A percentile compares a stretch with the other conserved stretches of the same genome.
Conservation (phyloP, 2,888 invertebrate species). For the Dromius quadrimaculatus region DNA sequence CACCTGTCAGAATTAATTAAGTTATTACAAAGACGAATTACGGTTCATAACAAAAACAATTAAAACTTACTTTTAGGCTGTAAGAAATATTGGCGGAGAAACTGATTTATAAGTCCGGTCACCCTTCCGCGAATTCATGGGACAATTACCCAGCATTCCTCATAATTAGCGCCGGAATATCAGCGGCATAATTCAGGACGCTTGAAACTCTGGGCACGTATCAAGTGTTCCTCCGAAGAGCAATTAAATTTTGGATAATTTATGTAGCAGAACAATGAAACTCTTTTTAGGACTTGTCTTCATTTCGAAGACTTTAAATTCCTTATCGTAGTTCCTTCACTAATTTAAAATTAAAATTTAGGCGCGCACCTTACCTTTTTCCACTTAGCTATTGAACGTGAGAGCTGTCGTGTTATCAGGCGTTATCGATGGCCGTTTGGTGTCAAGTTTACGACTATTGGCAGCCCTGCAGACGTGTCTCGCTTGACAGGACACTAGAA, state of each 20-base stretch:
- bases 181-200: no score
- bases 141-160: conserved; percentile 26
- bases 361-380: not conserved
- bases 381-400: not conserved
- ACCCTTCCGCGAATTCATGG: conserved; percentile 21
- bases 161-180: conserved; percentile 18
- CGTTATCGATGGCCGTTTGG: conserved; percentile 15
- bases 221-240: not conserved
- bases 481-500: not conserved
- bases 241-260: not conserved
- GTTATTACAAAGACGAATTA: no score
- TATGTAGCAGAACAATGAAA: not conserved
- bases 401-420: conserved; percentile 3
- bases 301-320: no score
- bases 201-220: not conserved
- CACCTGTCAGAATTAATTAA: no score
- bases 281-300: no score
- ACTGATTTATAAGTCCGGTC: conserved; percentile 32
- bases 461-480: conserved; percentile 19
- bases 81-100: no score
- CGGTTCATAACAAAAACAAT: no score
- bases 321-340: no score
- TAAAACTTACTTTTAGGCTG: no score
- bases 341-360: no score
- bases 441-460: conserved; percentile 27